Percentiles rank a stretch among this genome's conserved stretches.
These are phyloP conservation scores for Lagodon rhomboides DNA, from an alignment of 2,797 vertebrate genomes.

Conservation along the genomic window DNA sequence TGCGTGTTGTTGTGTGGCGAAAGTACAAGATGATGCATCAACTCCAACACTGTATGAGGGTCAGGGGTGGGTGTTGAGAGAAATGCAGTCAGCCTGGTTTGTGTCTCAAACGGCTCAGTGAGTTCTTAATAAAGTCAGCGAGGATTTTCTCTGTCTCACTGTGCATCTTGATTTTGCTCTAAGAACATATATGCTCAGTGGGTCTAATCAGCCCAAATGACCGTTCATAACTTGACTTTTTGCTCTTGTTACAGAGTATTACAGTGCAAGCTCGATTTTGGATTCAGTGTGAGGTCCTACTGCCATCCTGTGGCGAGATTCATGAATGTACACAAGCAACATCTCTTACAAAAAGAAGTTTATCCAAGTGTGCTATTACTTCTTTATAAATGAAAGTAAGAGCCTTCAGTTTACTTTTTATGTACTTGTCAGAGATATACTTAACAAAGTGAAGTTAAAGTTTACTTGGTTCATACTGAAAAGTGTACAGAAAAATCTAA, in stretches of 20 bases:
- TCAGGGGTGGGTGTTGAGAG: conserved; percentile 34
- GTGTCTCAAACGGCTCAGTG: background rate
- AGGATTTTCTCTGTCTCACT: background rate
- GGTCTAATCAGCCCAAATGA: background rate
- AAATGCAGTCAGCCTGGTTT: background rate
- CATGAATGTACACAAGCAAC: background rate
- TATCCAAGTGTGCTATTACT: too few species aligned
- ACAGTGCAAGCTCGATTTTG: background rate
- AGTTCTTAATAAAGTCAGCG: background rate
- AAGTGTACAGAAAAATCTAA: too few species aligned
- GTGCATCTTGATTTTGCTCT: background rate
- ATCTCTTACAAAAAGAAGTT: too few species aligned
- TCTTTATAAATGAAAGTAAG: too few species aligned
- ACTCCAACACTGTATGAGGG: conserved; percentile 27
- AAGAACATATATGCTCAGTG: background rate
- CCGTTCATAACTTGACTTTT: background rate
- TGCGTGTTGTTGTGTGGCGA: conserved; percentile 3
- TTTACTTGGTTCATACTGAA: too few species aligned
- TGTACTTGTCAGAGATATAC: too few species aligned
- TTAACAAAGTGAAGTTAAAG: too few species aligned
- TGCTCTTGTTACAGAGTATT: background rate
- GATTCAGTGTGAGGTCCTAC: conserved; percentile 11
- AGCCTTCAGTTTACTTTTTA: too few species aligned
- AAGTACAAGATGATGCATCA: conserved; percentile 31
- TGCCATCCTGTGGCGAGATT: conserved; percentile 59